Base-by-base conservation (phyloP, 2,113 vertebrate species). In the Periophthalmodon schlosseri region DNA sequence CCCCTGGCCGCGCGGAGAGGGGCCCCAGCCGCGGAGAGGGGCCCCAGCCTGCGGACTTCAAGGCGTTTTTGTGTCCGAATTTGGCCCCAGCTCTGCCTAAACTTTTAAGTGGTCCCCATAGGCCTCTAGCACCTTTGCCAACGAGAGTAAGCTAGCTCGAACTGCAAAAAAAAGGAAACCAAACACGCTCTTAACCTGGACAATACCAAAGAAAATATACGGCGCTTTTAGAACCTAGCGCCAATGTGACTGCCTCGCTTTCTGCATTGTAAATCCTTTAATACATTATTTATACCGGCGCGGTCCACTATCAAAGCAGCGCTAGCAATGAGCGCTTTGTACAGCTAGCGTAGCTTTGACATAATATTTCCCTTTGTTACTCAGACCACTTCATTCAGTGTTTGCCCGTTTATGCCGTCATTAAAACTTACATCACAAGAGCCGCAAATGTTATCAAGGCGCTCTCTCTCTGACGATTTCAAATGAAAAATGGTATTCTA, bases 41-140 rank as follows among this genome's bases (percentile, higher is more conserved):
- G 94, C 79, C 94, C 79, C 94, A 95, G 95, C 96, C 92, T 97
- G 96, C 96, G 96, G 96, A 97, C 95, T 97, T 96, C 94, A 96
- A 95, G 95, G 96, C 96, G 95, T 92, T 93, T 68, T 97, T 96
- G 96, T 94, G 24, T 33, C 94, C 94, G 80, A 88, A 94, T 95
- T 96, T 95, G 95, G 95, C 95, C 93, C 94, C 95, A 87, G 94
- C 95, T 94, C 91, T 93, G 95, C 92, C 93, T 94, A 95, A 94
- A 96, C 94, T 95, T 93, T 95, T 95, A 96, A 98, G 96, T 96
- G 96, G 93, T 92, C 96, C 94, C 94, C 93, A 90, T 94, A 94
- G 94, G 94, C 95, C 93, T 91, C 89, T 46, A 73, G 92, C 94
- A 96, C 94, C 95, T 96, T 94, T 92, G 93, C 91, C 94, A 93